Conservation (phyloP, 2,797 vertebrate genomes). For the Lacerta bilineata region DNA sequence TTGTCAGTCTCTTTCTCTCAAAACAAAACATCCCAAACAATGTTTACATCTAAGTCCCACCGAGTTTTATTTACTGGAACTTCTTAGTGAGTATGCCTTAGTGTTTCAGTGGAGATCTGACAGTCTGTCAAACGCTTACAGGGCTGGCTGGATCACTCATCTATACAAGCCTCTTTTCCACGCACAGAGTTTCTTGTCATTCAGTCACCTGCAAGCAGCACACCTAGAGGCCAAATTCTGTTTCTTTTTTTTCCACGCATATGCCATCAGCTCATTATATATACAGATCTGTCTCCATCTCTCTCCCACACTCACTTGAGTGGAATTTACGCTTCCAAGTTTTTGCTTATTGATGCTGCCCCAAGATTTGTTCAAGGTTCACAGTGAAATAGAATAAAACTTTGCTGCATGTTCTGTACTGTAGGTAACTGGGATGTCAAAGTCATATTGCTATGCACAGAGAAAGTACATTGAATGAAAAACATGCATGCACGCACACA, state of each 20-base stretch:
- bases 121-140: neutral
- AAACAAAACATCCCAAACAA: neutral
- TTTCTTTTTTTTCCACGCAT: neutral
- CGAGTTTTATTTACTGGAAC: neutral
- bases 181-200: neutral
- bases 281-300: too few relatives aligned
- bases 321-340: neutral
- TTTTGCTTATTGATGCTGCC: slow-evolving; percentile 47
- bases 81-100: neutral
- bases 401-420: neutral
- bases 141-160: neutral
- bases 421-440: neutral
- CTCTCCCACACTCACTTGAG: neutral
- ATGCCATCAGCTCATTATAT: neutral
- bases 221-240: neutral
- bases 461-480: neutral
- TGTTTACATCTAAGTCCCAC: neutral
- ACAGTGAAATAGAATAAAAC: slow-evolving; percentile 3
- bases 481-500: neutral
- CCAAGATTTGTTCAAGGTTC: slow-evolving; percentile 51
- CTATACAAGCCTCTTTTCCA: neutral
- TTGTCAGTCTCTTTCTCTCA: neutral
- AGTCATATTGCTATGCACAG: neutral
- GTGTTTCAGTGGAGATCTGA: neutral
- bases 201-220: neutral